phyloP scores from a whole-genome alignment of 2,113 vertebrate species.

The Bubo bubo region DNA sequence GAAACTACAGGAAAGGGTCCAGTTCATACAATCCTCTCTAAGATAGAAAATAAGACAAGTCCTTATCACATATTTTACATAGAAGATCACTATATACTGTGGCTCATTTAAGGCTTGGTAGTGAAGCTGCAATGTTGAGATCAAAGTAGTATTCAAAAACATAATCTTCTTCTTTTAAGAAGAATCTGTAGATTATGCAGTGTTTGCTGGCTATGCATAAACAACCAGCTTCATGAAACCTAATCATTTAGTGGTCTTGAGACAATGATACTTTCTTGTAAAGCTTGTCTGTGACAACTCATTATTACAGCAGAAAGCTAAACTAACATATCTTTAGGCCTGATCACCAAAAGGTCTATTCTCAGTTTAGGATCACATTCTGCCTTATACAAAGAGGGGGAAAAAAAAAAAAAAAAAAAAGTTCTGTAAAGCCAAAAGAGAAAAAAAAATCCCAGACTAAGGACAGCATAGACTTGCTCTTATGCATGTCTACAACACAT shows the following conservation, averaged over 20 bases:
- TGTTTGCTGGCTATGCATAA: background rate
- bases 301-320: background rate
- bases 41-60: conserved; percentile 58
- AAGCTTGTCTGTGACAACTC: conserved; percentile 1
- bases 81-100: conserved; percentile 30
- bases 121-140: conserved; percentile 20
- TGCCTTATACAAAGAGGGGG: background rate
- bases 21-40: conserved; percentile 23
- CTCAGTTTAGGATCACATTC: background rate
- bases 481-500: background rate
- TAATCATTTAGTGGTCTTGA: background rate
- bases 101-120: conserved; percentile 1
- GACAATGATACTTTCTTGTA: background rate
- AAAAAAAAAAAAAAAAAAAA: no score
- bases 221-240: background rate
- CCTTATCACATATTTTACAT: conserved; percentile 47
- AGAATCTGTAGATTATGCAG: conserved; percentile 10
- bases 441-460: background rate
- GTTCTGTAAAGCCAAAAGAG: background rate
- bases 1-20: background rate
- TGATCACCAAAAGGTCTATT: background rate
- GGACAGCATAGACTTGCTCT: background rate
- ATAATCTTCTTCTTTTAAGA: background rate
- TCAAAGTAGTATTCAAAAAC: conserved; percentile 27
- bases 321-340: background rate